Base-by-base conservation (phyloP, 1,140 invertebrate genomes). In the Temnothorax nylanderi region DNA sequence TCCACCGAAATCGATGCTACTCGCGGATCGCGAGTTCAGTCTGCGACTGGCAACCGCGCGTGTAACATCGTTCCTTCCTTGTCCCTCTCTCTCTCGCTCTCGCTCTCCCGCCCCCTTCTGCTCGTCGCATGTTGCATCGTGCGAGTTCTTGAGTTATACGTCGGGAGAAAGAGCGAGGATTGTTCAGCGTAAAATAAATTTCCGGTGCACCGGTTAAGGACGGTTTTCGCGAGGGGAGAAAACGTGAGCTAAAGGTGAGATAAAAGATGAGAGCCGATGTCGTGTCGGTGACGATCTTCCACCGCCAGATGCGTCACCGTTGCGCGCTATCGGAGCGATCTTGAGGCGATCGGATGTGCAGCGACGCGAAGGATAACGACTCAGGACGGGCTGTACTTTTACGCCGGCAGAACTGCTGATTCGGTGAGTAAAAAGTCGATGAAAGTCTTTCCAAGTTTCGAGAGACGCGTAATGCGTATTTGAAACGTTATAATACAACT, bases 1-100 rank as follows among this genome's bases (percentile, higher is more conserved):
- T 80, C 90, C 87, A 91, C 87, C 91, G 91, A 92, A 92, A 92
- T 92, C 91, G 91, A 92, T 92, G 91, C 91, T 89, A 89, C 91
- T 92, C 91, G 88, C 91, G 88, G 89, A 91, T 91, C 90, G 91
- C 87, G 87, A 91, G 89, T 91, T 92, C 91, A 92, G 91, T 92
- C 91, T 92, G 91, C 91, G 91, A 92, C 89, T 91, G 85, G 91
- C 91, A 88, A 88, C 88, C 89, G 91, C 89, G 91, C 85, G 88
- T 86, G 80, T 89, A 84, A 90, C 91, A 49, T 91, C 90, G 90
- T 44, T 75, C n/a, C 74, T 75, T 58, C 64, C 18, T 41, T 62
- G 41, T 85, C 47, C 60, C 8, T 60, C 32, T 81, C 51, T 64
- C 47, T n/a, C n/a, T 85, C 47, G 37, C 6, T 81, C 44, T 56